Base-by-base conservation (phyloP, 2,797 vertebrate species). In the Iguana delicatissima region DNA sequence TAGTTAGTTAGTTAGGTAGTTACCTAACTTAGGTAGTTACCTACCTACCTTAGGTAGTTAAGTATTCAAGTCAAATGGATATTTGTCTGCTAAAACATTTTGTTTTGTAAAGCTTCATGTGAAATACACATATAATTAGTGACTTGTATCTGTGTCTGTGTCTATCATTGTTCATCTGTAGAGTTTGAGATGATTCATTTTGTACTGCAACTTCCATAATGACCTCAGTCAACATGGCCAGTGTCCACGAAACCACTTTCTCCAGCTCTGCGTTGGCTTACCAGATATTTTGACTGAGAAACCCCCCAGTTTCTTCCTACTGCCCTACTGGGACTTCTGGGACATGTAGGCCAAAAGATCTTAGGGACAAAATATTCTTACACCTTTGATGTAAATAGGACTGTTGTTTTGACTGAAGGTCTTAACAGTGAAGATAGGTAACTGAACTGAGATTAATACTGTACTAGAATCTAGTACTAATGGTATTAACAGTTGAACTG, bases 401-500 rank as follows among this genome's bases (percentile, higher is more conserved):
- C n/a, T 55, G 24, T 14, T 35, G 69, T 74, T 22, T 4, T 13
- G 29, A n/a, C 12, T 2, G 24, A 29, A 57, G 10, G 12, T 35
- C 50, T 38, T 74, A 26, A 69, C n/a, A 57, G 3, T 59, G 22
- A 74, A 85, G 55, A n/a, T 46, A n/a, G 50, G 32, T 12, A 62
- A 62, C 3, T 93, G 92, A 86, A 84, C 73, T 93, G 88, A 92
- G 81, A 92, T 90, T 93, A 32, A 94, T 94, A 88, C 84, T 95
- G 93, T 93, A 94, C 92, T 93, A 91, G 93, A 88, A 79, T 93
- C 91, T 94, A 92, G 95, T 94, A 86, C 81, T 94, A 93, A 91
- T 89, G 88, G 90, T 92, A 29, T 92, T 95, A 94, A 93, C 92
- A 62, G 6, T 18, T 59, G 18, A 59, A 18, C 57, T 59, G 18